Conservation (phyloP, 1,140 invertebrate species). For the Bombus terrestris region DNA sequence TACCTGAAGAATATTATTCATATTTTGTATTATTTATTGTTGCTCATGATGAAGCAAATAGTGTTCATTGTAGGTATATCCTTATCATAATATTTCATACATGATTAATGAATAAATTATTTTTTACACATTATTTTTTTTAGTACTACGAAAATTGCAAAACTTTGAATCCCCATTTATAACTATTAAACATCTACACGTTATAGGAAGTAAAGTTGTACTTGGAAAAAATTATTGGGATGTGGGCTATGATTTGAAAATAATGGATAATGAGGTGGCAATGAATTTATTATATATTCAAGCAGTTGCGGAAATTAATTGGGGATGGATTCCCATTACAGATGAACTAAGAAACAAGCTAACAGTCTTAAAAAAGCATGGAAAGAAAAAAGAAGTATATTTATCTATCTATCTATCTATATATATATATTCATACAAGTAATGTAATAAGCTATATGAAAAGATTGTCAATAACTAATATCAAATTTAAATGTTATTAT, state of each 20-base stretch:
- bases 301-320: constrained; percentile 92
- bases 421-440: neutral
- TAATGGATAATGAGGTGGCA: constrained; percentile 91
- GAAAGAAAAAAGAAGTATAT: constrained; percentile 91
- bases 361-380: constrained; percentile 87
- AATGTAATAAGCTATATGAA: neutral
- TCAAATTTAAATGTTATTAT: constrained; percentile 59
- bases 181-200: constrained; percentile 87
- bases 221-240: constrained; percentile 92
- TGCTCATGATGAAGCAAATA: constrained; percentile 88
- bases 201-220: constrained; percentile 70
- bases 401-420: neutral
- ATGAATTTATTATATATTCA: constrained; percentile 95
- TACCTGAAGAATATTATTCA: constrained; percentile 89
- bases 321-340: constrained; percentile 91
- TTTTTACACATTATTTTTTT: constrained; percentile 66
- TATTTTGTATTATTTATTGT: constrained; percentile 96
- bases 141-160: constrained; percentile 93
- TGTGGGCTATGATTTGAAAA: constrained; percentile 89
- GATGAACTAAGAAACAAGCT: constrained; percentile 88
- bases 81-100: constrained; percentile 1
- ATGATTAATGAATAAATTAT: constrained; percentile 3
- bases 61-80: constrained; percentile 45
- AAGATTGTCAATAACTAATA: neutral
- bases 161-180: constrained; percentile 98